These are phyloP conservation scores for Ecdyonurus torrentis DNA, from an alignment of 2,888 invertebrate genomes.

Conservation along the genomic window DNA sequence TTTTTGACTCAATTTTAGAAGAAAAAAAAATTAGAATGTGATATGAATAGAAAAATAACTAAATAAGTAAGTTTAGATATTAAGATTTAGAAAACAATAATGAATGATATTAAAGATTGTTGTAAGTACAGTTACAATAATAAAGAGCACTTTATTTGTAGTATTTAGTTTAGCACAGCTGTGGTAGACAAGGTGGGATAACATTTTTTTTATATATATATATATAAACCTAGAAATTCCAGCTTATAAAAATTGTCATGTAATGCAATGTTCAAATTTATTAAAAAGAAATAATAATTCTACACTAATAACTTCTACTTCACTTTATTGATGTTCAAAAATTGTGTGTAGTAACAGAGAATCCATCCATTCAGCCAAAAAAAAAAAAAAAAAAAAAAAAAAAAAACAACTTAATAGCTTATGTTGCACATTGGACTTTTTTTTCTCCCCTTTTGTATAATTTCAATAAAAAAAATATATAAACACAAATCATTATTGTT, in stretches of 20 bases:
- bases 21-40: no score
- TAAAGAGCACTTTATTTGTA: not conserved
- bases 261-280: not conserved
- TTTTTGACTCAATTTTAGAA: no score
- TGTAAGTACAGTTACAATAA: no score
- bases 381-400: no score
- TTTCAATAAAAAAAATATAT: not conserved
- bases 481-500: not conserved
- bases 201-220: not conserved
- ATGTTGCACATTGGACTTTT: not conserved
- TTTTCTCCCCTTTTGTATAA: not conserved
- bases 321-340: not conserved
- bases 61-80: no score
- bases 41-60: no score
- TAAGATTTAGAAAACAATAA: no score
- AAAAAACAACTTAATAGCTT: not conserved
- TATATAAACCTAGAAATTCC: not conserved
- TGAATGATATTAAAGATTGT: no score
- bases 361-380: no score
- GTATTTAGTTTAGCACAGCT: not conserved
- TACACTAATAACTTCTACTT: not conserved
- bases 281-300: no score
- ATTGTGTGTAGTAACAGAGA: no score
- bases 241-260: not conserved
- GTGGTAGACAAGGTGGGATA: not conserved